phyloP scores from a whole-genome alignment of 2,888 invertebrate species.

The Lissocephala sabroskyi region DNA sequence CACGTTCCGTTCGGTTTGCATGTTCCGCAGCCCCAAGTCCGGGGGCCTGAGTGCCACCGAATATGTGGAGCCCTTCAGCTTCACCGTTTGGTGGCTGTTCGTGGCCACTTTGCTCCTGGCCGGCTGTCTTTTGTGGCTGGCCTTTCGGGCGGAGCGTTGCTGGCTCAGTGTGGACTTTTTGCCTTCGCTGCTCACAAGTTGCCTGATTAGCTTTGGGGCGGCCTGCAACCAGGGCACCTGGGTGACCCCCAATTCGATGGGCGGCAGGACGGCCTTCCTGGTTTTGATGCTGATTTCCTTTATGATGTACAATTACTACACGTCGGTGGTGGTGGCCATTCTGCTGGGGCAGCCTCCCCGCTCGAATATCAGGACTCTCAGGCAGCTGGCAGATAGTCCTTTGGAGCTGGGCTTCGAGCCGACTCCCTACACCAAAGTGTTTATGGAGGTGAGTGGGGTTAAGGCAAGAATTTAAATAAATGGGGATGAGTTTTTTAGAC shows the following conservation, averaged over 20 bases:
- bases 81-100: slow-evolving; percentile 75
- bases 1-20: slow-evolving; percentile 72
- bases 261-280: slow-evolving; percentile 70
- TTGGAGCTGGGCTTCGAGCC: slow-evolving; percentile 74
- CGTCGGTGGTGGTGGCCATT: slow-evolving; percentile 77
- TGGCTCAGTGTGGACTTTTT: slow-evolving; percentile 18
- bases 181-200: slow-evolving; percentile 62
- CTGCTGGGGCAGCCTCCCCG: slow-evolving; percentile 75
- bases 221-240: slow-evolving; percentile 74
- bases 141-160: slow-evolving; percentile 56
- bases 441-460: slow-evolving; percentile 50
- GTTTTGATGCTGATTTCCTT: slow-evolving; percentile 67
- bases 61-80: slow-evolving; percentile 75
- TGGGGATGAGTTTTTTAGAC: no score
- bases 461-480: background rate
- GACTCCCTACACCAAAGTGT: slow-evolving; percentile 61
- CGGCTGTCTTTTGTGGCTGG: slow-evolving; percentile 66
- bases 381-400: slow-evolving; percentile 74
- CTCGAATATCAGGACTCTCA: slow-evolving; percentile 73
- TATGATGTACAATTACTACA: slow-evolving; percentile 77
- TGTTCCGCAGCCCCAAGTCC: slow-evolving; percentile 76
- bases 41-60: slow-evolving; percentile 75
- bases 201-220: slow-evolving; percentile 72
- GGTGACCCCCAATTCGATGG: slow-evolving; percentile 70
- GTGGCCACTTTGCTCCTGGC: slow-evolving; percentile 66